Base-by-base conservation (phyloP, 2,888 invertebrate species). In the Anagyrus pseudococci region DNA sequence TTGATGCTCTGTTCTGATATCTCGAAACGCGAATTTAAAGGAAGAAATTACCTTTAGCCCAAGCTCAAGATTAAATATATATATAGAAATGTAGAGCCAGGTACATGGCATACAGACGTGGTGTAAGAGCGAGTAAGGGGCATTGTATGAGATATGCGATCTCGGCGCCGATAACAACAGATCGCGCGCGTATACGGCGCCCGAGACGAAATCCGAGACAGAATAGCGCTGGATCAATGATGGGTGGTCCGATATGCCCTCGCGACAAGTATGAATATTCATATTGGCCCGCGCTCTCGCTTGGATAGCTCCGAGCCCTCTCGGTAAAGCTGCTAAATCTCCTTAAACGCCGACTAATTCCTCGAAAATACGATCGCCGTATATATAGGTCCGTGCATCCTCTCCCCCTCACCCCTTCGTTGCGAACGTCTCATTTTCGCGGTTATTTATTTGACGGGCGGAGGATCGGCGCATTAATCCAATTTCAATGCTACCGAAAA, bases 221-320 rank as follows among this genome's bases (percentile, higher is more conserved):
- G 25, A 52, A 13, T 10, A 46, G 3, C 37, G 20, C 19, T 10
- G 29, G 29, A 29, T 10, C 29, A 54, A 20, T 63, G 46, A 64
- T 59, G 59, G 59, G 64, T 64, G 59, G 59, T 64, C 59, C 43
- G 29, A 29, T 10, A 1, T 25, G 19, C 19, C 15, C 25, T 44
- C n/a, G 19, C 10, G 44, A 40, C 49, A 63, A 19, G 10, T 40
- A 58, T 58, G 49, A 63, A 63, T 63, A 63, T 63, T 63, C 54
- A 63, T 54, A 49, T 25, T 19, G 29, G 13, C 40, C 3, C n/a
- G 19, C n/a, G 26, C 13, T 15, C 15, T 6, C 10, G 20, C 19
- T n/a, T 29, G 29, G 6, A 10, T 10, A 10, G 10, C 29, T 33
- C 40, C 43, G 10, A 13, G n/a, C 33, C 6, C 22, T 50, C 41